Conservation (phyloP, 2,888 invertebrate genomes). For the Dorcus hopei region DNA sequence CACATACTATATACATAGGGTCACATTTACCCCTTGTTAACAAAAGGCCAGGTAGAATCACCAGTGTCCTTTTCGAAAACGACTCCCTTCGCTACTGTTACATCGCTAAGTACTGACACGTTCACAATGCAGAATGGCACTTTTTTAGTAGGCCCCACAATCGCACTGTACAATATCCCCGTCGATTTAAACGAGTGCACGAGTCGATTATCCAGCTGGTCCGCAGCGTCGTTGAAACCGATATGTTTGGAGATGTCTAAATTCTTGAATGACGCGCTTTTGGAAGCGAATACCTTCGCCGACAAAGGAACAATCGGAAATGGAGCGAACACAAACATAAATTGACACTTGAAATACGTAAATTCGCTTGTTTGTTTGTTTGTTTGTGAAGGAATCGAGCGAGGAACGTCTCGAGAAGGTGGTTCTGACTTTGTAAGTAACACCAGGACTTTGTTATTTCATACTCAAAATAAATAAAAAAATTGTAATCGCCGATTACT, state of each 20-base stretch:
- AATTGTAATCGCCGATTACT: too few relatives aligned
- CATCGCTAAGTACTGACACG: constrained; percentile 49
- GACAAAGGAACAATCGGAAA: constrained; percentile 23
- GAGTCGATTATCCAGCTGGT: constrained; percentile 1
- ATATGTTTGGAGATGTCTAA: constrained; percentile 46
- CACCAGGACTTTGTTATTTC: neutral
- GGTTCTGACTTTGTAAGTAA: neutral
- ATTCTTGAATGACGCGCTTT: constrained; percentile 37
- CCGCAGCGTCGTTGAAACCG: constrained; percentile 37
- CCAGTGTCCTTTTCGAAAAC: constrained; percentile 38
- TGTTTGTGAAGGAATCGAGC: constrained; percentile 5
- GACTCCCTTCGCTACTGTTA: constrained; percentile 44
- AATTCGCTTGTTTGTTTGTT: constrained; percentile 11
- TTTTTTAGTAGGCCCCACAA: constrained; percentile 37
- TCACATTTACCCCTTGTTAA: constrained; percentile 35
- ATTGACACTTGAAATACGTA: constrained; percentile 29
- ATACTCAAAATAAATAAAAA: too few relatives aligned
- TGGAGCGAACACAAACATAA: constrained; percentile 28
- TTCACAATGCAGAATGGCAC: constrained; percentile 46
- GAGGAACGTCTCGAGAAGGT: constrained; percentile 2
- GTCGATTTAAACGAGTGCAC: neutral
- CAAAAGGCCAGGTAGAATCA: constrained; percentile 45
- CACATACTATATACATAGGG: constrained; percentile 20
- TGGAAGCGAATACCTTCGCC: constrained; percentile 23
- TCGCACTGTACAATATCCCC: constrained; percentile 19